A percentile compares a stretch with the other conserved stretches of the same genome.
These are phyloP conservation scores for Calameuta pallipes DNA, from an alignment of 2,888 invertebrate species.

Conservation along the genomic window DNA sequence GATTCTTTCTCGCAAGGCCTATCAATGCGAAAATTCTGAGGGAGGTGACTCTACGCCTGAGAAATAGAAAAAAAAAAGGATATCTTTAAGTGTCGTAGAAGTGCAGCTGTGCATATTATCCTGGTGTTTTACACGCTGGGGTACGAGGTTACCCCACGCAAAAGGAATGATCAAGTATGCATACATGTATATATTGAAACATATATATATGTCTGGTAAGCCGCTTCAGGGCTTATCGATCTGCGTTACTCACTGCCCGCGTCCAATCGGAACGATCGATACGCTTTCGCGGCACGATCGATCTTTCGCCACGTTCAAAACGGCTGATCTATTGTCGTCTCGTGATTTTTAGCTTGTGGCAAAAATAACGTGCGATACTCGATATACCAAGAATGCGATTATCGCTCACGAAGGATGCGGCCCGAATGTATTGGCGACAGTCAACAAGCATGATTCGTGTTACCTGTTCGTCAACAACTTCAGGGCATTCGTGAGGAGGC, in stretches of 20 bases:
- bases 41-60: not conserved
- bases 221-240: constrained; percentile 12
- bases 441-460: not conserved
- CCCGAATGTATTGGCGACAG: not conserved
- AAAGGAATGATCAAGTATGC: not conserved
- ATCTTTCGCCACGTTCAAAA: not conserved
- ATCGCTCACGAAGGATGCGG: not conserved
- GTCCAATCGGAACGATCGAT: constrained; percentile 37
- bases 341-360: constrained; percentile 17
- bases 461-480: not conserved
- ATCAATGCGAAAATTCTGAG: not conserved
- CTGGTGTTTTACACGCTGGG: not conserved
- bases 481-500: not conserved
- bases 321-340: constrained; percentile 10
- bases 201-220: not conserved
- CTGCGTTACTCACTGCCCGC: constrained; percentile 16
- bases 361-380: not conserved
- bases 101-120: not conserved
- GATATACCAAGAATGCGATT: not conserved
- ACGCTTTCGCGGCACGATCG: constrained; percentile 41
- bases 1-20: not conserved
- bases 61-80: not conserved
- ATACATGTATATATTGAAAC: too few relatives aligned
- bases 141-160: not conserved
- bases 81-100: not conserved